These are phyloP conservation scores for Saturnia pavonia DNA, from an alignment of 2,888 invertebrate genomes.

Conservation along the genomic window DNA sequence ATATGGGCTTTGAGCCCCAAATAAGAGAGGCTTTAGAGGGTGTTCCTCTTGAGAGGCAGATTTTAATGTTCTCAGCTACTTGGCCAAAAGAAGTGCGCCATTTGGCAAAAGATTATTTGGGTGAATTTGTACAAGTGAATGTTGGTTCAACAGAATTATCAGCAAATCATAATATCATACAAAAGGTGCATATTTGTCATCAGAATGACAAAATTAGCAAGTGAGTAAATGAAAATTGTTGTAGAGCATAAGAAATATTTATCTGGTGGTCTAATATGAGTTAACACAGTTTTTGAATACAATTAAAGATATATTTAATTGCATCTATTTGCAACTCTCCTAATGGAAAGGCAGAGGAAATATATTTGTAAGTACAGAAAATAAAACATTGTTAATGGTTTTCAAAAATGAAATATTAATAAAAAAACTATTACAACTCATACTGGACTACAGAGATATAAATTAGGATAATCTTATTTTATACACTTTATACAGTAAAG, in stretches of 20 bases:
- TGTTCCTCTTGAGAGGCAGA: conserved; percentile 95
- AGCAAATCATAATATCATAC: conserved; percentile 94
- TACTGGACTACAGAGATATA: not conserved
- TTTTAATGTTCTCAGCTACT: conserved; percentile 98
- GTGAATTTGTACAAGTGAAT: conserved; percentile 94
- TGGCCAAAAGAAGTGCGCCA: conserved; percentile 97
- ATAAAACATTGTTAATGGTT: too few species aligned
- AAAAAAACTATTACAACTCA: not conserved
- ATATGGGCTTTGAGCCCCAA: conserved; percentile 99
- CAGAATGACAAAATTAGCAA: conserved; percentile 88
- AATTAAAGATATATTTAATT: not conserved
- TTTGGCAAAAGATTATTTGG: conserved; percentile 95
- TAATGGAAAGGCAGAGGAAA: not conserved
- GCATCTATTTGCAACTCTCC: not conserved
- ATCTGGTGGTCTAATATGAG: not conserved
- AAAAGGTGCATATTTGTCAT: conserved; percentile 91
- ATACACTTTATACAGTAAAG: not conserved
- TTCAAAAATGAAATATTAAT: too few species aligned
- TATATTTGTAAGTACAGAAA: not conserved
- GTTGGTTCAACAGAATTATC: conserved; percentile 93
- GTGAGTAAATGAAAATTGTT: conserved; percentile 41
- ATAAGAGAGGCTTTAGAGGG: conserved; percentile 95
- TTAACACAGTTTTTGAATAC: not conserved
- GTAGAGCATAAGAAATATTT: not conserved
- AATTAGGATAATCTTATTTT: not conserved